A percentile compares a stretch with the other conserved stretches of the same genome.
Evolutionary conservation across 2,888 invertebrate species (phyloP).

Genomic region (Cheilosia vernalis): DNA sequence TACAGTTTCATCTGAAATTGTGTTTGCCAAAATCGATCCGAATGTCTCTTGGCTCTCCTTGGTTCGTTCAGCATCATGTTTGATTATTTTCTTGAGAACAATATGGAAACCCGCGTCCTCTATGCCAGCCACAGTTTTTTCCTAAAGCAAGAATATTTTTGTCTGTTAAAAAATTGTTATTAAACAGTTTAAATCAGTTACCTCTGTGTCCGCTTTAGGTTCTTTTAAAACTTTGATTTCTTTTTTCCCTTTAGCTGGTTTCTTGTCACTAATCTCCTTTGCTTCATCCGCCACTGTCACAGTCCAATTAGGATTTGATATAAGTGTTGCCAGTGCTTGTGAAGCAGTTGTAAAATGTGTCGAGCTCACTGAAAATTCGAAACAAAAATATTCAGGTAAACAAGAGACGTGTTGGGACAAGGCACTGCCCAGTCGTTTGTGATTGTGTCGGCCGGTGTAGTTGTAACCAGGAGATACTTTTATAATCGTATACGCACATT

Average conservation of each 20-base stretch:
- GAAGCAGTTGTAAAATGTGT: constrained; percentile 83
- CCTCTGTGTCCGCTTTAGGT: constrained; percentile 54
- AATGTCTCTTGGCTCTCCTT: constrained; percentile 84
- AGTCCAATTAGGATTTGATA: constrained; percentile 85
- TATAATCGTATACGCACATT: constrained; percentile 83
- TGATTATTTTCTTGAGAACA: constrained; percentile 90
- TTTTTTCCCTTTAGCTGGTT: constrained; percentile 70
- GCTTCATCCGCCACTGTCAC: constrained; percentile 80
- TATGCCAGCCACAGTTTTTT: constrained; percentile 84
- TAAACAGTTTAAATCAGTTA: constrained; percentile 9
- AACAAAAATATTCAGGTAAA: not conserved
- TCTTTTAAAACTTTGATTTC: constrained; percentile 37
- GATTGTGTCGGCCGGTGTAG: no score
- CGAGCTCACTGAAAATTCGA: constrained; percentile 78
- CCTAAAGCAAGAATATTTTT: constrained; percentile 76
- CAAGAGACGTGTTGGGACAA: no score
- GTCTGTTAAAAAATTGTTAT: not conserved
- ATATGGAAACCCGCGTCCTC: constrained; percentile 91
- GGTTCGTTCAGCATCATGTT: constrained; percentile 85
- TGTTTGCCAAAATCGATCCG: constrained; percentile 85
- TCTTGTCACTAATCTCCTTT: constrained; percentile 1
- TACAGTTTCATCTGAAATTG: constrained; percentile 85
- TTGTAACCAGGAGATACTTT: no score
- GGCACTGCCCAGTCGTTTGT: no score
- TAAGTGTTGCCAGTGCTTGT: constrained; percentile 83